Evolutionary conservation across 2,888 invertebrate genomes (phyloP), one percentile per base, ranked within the genome.

Genomic region (Luperina testacea): DNA sequence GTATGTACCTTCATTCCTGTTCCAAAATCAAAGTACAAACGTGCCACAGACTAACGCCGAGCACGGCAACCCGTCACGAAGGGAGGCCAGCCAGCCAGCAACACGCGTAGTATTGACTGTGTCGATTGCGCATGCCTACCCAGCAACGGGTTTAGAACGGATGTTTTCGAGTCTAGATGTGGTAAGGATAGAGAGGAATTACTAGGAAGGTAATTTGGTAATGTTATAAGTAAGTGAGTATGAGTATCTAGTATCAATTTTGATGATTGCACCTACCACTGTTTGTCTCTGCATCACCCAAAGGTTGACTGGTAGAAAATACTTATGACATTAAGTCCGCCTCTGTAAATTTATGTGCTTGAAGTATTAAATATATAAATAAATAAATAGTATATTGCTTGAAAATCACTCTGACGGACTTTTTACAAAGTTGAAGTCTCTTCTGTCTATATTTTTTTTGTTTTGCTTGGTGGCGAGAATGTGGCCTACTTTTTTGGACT

Each of bases 101-200:
- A 71, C 38, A 87, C 90, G 90, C 90, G 87, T 91, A 88, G 94
- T 96, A 96, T 96, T 96, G 96, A 96, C 96, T 94, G 94, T 91
- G 91, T 77, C 87, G 80, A 93, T 75, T 92, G 96, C 96, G 96
- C 96, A 96, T 95, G 96, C 91, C 90, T 90, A 80, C 85, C 77
- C 81, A 84, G 84, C 74, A 84, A 85, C 84, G 87, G 86, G 84
- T 82, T 85, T 81, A 88, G 83, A 80, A 64, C n/a, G 1, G 81
- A 87, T 72, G 69, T 85, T 57, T 57, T 9, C 74, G 8, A 7
- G 6, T 70, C 90, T 92, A 76, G 92, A 93, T 85, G 78, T n/a
- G 89, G 38, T 20, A 51, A 27, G 5, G 53, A 38, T 0, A 1
- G 24, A 2, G 15, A 4, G 24, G 6, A n/a, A 38, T n/a, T 59